Evolutionary conservation across 1,140 invertebrate species (phyloP), one percentile per base, ranked within the genome.

Genomic region (Laupala kohalensis): DNA sequence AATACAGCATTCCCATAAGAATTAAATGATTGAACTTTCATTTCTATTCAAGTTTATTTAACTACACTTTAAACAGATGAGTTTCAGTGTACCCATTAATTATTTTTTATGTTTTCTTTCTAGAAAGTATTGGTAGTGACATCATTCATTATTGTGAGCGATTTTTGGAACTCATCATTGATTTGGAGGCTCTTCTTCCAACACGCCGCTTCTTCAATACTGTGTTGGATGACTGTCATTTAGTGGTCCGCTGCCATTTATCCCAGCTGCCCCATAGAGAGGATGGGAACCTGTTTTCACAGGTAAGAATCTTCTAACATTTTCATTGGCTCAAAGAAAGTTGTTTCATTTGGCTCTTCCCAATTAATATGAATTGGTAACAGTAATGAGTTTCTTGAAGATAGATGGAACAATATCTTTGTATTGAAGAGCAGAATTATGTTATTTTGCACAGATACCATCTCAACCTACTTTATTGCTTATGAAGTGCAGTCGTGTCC

Each of bases 151-250:
- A 97, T 80, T 97, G 94, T 80, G 97, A 99, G 83, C 86, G 96
- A 72, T 98, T 99, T 82, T 79, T 99, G 30, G 96, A 99, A 82
- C 83, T 99, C 30, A 86, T 99, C 79, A 97, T 98, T 74, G 98
- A 99, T 80, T 83, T 99, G 69, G 96, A 99, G 80, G 94, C 96
- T 25, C 83, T 98, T 69, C 81, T 99, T 74, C 95, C 96, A 1
- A 99, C 97, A 0, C 85, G 97, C 69, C 85, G 97, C 67, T 99
- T 98, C 82, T 97, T 99, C 79, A 98, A 99, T 81, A 92, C 92
- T 0, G 88, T 99, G 0, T 85, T 99, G 77, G 96, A 99, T 81
- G 95, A 97, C 81, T 90, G 90, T 75, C 96, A 99, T 80, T 81
- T 99, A 3, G 90, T 99, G 19, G 94, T 97, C 0, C 87, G 91